Base-by-base conservation (phyloP, 1,140 invertebrate species). In the Ceratina japonica region DNA sequence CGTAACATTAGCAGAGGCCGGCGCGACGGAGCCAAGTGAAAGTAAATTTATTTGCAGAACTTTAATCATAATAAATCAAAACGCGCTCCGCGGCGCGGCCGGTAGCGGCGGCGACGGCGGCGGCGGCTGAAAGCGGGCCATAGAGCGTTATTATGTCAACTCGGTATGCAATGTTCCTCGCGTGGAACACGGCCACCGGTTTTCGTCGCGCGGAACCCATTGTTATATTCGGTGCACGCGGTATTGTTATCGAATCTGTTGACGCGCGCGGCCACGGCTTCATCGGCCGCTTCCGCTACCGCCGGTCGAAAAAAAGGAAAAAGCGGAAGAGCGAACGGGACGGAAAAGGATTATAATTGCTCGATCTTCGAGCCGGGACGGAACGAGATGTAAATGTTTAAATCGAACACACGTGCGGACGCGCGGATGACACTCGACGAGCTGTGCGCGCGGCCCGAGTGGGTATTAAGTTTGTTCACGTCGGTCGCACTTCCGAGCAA, bases 21-120 rank as follows among this genome's bases (percentile, higher is more conserved):
- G 0, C 37, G 16, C 22, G 22, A 49, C 10, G 13, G 22, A 27
- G 22, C 16, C 65, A 20, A 69, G 66, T 31, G 51, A 69, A 69
- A 69, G 51, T 69, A 69, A 69, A 69, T 69, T 69, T 69, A 56
- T 69, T 69, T 54, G 49, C 66, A 54, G 24, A 69, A 69, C 24
- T 69, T 69, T 69, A 69, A 69, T 69, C 66, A 69, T 69, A 69
- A 69, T 69, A 69, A 69, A 69, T 69, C 66, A 69, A 69, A 54
- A 69, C 16, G n/a, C n/a, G n/a, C n/a, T n/a, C n/a, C 5, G 37
- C 51, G 1, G n/a, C 5, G 27, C 10, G 63, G n/a, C 0, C 18
- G 12, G 44, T 18, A 7, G 2, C 15, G 10, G 16, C n/a, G n/a
- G n/a, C n/a, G n/a, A n/a, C n/a, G n/a, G n/a, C n/a, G n/a, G n/a